Conservation (phyloP, 2,113 vertebrate species). For the Crotalus viridis region DNA sequence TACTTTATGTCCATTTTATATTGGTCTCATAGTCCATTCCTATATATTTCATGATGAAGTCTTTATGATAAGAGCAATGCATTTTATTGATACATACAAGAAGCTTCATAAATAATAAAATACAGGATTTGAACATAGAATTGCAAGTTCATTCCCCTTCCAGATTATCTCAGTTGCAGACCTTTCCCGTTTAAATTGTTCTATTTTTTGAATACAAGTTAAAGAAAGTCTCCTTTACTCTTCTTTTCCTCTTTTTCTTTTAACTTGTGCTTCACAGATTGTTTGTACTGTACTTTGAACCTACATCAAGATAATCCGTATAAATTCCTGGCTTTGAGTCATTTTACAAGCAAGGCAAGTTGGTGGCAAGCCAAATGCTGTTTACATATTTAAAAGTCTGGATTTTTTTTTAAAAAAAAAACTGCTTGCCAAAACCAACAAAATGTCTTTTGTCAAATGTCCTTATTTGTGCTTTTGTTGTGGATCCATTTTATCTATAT, state of each 20-base stretch:
- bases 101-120: neutral
- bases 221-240: neutral
- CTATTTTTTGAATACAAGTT: neutral
- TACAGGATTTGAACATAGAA: neutral
- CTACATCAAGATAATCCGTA: neutral
- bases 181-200: neutral
- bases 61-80: neutral
- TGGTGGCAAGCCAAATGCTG: neutral
- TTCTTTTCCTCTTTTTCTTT: neutral
- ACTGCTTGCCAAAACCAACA: neutral
- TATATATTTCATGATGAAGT: neutral
- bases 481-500: neutral
- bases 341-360: neutral
- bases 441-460: neutral
- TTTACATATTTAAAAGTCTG: neutral
- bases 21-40: neutral
- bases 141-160: neutral
- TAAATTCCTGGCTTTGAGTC: slow-evolving; percentile 9
- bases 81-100: neutral
- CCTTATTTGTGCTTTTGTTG: neutral
- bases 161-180: neutral
- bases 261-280: neutral
- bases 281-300: slow-evolving; percentile 8
- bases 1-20: neutral
- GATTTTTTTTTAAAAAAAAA: neutral